Evolutionary conservation across 2,113 vertebrate genomes (phyloP).

Genomic region (Notothenia rossii): DNA sequence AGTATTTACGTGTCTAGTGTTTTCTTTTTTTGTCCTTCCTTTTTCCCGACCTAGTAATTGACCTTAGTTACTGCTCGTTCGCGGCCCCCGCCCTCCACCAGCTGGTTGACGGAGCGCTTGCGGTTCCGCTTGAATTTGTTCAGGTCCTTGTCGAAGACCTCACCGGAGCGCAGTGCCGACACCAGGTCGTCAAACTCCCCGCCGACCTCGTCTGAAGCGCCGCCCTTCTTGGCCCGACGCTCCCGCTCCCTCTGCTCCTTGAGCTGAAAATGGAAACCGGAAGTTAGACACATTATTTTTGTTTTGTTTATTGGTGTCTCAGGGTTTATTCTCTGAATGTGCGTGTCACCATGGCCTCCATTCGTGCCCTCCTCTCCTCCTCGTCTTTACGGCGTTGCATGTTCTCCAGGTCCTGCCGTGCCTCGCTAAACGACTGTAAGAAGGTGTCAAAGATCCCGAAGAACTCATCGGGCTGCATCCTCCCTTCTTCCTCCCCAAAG

Average conservation of each 20-base stretch:
- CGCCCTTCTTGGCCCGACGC: slow-evolving; percentile 89
- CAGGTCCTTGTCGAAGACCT: slow-evolving; percentile 99
- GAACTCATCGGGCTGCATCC: slow-evolving; percentile 97
- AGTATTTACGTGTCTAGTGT: slow-evolving; percentile 41
- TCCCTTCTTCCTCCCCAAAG: slow-evolving; percentile 92
- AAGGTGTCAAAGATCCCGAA: slow-evolving; percentile 98
- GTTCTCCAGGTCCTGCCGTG: slow-evolving; percentile 94
- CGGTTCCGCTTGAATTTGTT: slow-evolving; percentile 97
- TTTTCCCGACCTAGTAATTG: slow-evolving; percentile 86
- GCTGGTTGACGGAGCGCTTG: slow-evolving; percentile 92
- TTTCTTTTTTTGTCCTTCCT: background rate
- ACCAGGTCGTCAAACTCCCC: slow-evolving; percentile 98
- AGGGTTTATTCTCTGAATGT: background rate
- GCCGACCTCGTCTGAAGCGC: slow-evolving; percentile 90
- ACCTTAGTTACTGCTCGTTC: slow-evolving; percentile 92
- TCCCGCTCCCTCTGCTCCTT: slow-evolving; percentile 97
- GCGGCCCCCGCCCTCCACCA: slow-evolving; percentile 87
- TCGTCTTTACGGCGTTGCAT: slow-evolving; percentile 96
- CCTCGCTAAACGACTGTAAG: slow-evolving; percentile 93
- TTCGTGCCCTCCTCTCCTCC: slow-evolving; percentile 93
- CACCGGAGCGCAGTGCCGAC: slow-evolving; percentile 93
- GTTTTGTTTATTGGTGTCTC: too few species aligned
- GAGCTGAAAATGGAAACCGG: slow-evolving; percentile 80
- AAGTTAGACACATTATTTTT: background rate
- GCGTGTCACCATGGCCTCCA: slow-evolving; percentile 94